Percentiles rank a stretch among this genome's conserved stretches.
Conservation (phyloP, 2,113 vertebrate genomes). For the Pelobates fuscus region DNA sequence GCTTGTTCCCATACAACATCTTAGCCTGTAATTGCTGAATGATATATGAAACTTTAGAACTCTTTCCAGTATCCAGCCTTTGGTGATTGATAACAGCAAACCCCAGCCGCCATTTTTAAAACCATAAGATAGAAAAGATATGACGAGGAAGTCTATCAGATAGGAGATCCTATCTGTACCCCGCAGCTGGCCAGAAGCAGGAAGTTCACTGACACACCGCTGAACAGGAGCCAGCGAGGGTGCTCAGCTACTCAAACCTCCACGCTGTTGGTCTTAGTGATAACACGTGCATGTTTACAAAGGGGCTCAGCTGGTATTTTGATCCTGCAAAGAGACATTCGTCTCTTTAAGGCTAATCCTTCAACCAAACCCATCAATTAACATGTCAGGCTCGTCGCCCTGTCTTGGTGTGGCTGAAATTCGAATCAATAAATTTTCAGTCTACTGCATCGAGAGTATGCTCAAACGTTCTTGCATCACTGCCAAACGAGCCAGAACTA, state of each 20-base stretch:
- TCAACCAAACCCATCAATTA: conserved; percentile 16
- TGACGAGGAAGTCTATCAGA: conserved; percentile 74
- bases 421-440: not conserved
- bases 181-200: conserved; percentile 72
- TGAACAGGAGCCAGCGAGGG: conserved; percentile 17
- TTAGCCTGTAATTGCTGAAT: not conserved
- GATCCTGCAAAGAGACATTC: conserved; percentile 11
- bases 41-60: conserved; percentile 1
- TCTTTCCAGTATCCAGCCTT: conserved; percentile 46
- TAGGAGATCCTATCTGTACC: conserved; percentile 74
- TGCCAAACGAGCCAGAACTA: too few species aligned
- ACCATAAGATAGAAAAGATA: conserved; percentile 66
- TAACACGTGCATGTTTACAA: conserved; percentile 31
- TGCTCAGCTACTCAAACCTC: conserved; percentile 21
- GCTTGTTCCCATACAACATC: too few species aligned
- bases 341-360: not conserved
- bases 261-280: conserved; percentile 16
- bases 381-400: conserved; percentile 1
- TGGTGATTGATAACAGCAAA: conserved; percentile 66
- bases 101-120: conserved; percentile 60
- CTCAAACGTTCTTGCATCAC: too few species aligned
- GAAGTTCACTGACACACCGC: conserved; percentile 61
- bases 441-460: too few species aligned
- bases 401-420: not conserved
- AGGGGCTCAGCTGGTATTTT: not conserved